A percentile compares a stretch with the other conserved stretches of the same genome.
phyloP scores from a whole-genome alignment of 2,797 vertebrate species.

The Scolopax bukidnonensis region DNA sequence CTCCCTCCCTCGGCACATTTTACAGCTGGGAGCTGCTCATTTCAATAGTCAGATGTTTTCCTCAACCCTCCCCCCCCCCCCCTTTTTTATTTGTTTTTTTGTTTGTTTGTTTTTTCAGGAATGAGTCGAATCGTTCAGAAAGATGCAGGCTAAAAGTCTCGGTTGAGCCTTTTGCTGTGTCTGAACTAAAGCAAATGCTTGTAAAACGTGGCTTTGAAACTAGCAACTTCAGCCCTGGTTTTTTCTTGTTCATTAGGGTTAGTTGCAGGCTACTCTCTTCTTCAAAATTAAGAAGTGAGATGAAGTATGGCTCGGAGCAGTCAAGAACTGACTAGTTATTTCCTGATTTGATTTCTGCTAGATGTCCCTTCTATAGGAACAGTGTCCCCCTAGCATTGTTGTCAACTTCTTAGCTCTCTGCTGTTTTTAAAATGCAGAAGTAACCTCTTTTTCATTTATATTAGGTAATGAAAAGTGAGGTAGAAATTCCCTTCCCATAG shows the following conservation, averaged over 20 bases:
- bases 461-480: neutral
- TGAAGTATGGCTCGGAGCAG: neutral
- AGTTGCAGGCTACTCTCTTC: neutral
- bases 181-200: neutral
- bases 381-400: neutral
- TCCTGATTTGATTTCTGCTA: neutral
- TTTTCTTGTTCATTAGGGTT: neutral
- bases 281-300: neutral
- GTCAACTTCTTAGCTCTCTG: neutral
- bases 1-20: neutral
- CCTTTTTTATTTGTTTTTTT: too few species aligned
- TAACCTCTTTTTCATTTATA: neutral
- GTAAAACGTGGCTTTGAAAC: neutral
- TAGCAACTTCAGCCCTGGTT: neutral
- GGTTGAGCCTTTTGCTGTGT: neutral
- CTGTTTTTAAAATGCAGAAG: constrained; percentile 1
- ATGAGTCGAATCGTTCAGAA: neutral
- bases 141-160: neutral
- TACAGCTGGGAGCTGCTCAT: neutral
- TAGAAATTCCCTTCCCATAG: neutral
- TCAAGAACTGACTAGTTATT: neutral
- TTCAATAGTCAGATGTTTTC: neutral
- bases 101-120: neutral
- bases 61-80: neutral
- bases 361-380: neutral